Evolutionary conservation across 2,113 vertebrate species (phyloP).

Genomic region (Oceanites oceanicus): DNA sequence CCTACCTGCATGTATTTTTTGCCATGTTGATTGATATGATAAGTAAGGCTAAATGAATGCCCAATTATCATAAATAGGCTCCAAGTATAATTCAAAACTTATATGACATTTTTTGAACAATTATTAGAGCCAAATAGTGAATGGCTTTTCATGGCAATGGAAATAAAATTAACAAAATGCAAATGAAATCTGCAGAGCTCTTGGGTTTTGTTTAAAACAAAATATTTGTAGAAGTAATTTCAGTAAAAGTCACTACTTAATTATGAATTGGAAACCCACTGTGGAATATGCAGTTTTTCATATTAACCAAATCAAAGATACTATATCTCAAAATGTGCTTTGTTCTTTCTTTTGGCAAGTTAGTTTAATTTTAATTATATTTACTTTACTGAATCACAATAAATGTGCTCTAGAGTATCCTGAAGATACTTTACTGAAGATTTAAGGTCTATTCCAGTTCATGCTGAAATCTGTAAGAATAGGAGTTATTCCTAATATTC

Average conservation of each 20-base stretch:
- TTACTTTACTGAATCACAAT: not conserved
- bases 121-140: constrained; percentile 10
- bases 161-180: not conserved
- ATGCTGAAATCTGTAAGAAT: not conserved
- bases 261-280: not conserved
- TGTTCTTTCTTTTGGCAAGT: not conserved
- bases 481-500: not conserved
- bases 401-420: not conserved
- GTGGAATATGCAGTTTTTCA: not conserved
- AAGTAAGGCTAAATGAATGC: not conserved
- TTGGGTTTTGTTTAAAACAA: constrained; percentile 23
- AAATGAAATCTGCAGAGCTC: not conserved
- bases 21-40: not conserved
- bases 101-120: not conserved
- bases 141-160: not conserved
- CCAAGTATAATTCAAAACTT: not conserved
- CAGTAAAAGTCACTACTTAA: not conserved
- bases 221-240: not conserved
- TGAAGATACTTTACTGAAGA: not conserved
- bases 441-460: not conserved
- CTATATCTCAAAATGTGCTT: not conserved
- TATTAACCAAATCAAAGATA: not conserved
- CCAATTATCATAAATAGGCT: not conserved
- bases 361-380: not conserved
- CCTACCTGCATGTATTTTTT: not conserved